Conservation (phyloP, 2,888 invertebrate genomes). For the Steromphala cineraria region DNA sequence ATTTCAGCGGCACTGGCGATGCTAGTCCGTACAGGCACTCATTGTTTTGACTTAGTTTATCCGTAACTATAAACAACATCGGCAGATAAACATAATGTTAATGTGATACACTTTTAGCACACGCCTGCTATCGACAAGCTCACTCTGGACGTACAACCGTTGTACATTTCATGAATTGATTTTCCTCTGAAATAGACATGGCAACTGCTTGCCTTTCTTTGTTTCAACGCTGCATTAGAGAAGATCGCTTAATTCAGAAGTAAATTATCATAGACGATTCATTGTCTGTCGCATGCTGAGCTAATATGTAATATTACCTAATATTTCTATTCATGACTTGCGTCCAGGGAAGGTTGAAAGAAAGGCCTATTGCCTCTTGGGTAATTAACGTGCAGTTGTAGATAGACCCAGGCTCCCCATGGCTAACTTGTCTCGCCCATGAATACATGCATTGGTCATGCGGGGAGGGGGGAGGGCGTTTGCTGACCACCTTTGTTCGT, state of each 20-base stretch:
- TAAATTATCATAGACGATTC: neutral
- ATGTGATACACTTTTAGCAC: slow-evolving; percentile 4
- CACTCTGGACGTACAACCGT: neutral
- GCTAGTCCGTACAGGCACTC: neutral
- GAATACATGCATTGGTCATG: slow-evolving; percentile 11
- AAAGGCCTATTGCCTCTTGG: neutral
- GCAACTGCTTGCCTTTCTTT: neutral
- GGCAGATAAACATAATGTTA: neutral
- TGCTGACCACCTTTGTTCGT: neutral
- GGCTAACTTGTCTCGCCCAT: neutral
- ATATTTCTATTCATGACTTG: neutral
- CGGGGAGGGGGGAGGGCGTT: neutral
- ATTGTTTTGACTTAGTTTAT: slow-evolving; percentile 2
- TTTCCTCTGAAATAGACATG: too few relatives aligned
- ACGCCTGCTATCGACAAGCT: neutral
- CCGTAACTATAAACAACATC: slow-evolving; percentile 19
- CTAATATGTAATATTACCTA: neutral
- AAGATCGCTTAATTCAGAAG: neutral
- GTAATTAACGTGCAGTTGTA: slow-evolving; percentile 14
- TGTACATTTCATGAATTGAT: neutral
- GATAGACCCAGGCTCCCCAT: neutral
- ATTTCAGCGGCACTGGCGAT: neutral
- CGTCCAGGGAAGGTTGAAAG: neutral
- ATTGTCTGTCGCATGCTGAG: neutral
- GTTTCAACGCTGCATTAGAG: neutral